Evolutionary conservation across 2,797 vertebrate species (phyloP), one percentile per base, ranked within the genome.

Genomic region (Coreius guichenoti): DNA sequence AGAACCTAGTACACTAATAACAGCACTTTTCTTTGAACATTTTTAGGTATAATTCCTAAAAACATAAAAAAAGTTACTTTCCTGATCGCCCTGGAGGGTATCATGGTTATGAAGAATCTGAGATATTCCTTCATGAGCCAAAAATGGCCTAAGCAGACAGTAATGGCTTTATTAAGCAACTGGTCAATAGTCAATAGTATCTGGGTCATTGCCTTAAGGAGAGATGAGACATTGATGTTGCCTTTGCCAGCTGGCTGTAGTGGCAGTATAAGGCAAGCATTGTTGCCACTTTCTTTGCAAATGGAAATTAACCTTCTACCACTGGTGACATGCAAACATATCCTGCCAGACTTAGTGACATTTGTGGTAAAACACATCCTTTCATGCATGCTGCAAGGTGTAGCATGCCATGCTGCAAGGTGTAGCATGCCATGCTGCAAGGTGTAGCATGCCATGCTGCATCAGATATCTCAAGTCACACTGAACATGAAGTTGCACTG

Each of bases 351-450:
- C 58, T 65, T 54, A 45, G 84, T 84, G 86, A 79, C 68, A 58
- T 83, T 83, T 89, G 86, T 84, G 81, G 86, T 61, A 73, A 83
- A 83, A 65, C 14, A 63, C 88, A 80, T 36, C 70, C 74, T 80
- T 45, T 80, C 65, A 13, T 87, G 88, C 88, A 81, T 31, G 26
- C 80, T 85, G 45, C 61, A 67, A 45, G 7, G 79, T 81, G 45
- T 8, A 47, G 61, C 58, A 31, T 12, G 39, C 39, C 39, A 43
- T 43, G 9, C 39, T 31, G 77, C 77, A 65, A 45, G 7, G 79
- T 81, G 45, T 8, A 47, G 61, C 58, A 31, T 12, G 39, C n/a
- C 88, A 81, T 31, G 26, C 80, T 85, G 45, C 61, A 67, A 45
- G 7, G 79, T 81, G 45, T 8, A 47, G 61, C 58, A 31, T 12